Percentiles rank a stretch among this genome's conserved stretches.
Evolutionary conservation across 2,797 vertebrate genomes (phyloP).

Genomic region (Cygnus olor): DNA sequence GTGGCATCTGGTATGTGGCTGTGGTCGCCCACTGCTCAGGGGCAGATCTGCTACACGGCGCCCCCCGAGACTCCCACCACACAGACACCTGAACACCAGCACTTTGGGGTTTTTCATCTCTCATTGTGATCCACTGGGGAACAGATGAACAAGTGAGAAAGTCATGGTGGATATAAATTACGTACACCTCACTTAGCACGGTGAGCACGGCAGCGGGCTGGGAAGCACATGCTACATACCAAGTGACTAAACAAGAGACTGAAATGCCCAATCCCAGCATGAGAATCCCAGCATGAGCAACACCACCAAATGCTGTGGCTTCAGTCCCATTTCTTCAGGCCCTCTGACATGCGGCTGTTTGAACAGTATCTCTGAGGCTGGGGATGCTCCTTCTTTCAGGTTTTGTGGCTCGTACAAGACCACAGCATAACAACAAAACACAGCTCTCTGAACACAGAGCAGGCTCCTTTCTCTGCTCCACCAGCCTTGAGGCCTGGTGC

Average conservation of each 20-base stretch:
- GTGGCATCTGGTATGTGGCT: background rate
- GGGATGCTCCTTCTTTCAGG: background rate
- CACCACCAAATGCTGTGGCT: background rate
- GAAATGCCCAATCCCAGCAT: background rate
- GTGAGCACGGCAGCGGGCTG: fast-evolving
- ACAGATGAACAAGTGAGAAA: background rate
- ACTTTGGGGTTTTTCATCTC: fast-evolving
- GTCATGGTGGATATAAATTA: background rate
- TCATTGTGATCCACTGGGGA: background rate
- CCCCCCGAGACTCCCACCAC: background rate
- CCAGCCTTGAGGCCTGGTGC: background rate
- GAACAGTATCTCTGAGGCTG: background rate
- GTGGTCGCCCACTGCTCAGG: background rate
- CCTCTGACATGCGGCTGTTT: background rate
- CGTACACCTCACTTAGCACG: background rate
- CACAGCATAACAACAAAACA: fast-evolving
- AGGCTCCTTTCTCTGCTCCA: background rate
- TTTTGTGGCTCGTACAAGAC: background rate
- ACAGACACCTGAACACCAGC: background rate
- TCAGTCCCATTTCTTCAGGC: background rate
- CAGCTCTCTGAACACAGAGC: background rate
- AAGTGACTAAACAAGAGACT: background rate
- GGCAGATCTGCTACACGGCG: fast-evolving
- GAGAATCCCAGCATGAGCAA: background rate
- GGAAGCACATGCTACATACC: background rate